Evolutionary conservation across 2,113 vertebrate species (phyloP).

Genomic region (Carassius auratus): DNA sequence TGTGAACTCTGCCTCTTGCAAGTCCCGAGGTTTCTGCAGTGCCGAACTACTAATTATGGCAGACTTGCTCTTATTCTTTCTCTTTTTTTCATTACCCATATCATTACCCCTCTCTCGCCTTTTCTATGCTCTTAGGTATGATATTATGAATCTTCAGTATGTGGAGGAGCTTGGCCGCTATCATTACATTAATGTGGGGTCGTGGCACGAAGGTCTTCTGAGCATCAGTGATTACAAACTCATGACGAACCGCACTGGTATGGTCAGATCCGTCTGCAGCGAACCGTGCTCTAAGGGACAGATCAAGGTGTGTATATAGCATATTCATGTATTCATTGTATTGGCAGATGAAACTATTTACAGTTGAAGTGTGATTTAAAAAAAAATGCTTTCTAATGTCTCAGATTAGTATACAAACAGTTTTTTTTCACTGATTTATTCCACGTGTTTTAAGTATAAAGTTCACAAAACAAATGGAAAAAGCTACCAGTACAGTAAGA

Average conservation of each 20-base stretch:
- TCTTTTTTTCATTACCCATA: constrained; percentile 6
- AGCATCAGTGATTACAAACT: constrained; percentile 90
- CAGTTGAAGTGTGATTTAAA: no score
- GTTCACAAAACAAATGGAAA: no score
- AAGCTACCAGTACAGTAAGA: no score
- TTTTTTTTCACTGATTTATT: no score
- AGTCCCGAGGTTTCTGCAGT: neutral
- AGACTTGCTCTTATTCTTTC: constrained; percentile 32
- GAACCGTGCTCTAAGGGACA: constrained; percentile 94
- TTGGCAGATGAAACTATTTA: neutral
- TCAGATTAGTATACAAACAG: no score
- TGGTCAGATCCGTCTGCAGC: constrained; percentile 95
- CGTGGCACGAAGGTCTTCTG: constrained; percentile 91
- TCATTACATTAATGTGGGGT: constrained; percentile 92
- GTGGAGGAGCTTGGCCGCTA: constrained; percentile 80
- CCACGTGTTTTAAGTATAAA: no score
- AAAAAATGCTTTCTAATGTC: no score
- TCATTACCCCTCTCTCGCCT: constrained; percentile 26
- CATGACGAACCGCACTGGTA: constrained; percentile 91
- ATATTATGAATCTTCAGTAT: constrained; percentile 97
- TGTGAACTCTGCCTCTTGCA: constrained; percentile 15
- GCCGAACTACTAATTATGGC: constrained; percentile 39
- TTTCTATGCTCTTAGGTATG: constrained; percentile 79
- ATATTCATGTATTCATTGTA: neutral
- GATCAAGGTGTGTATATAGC: constrained; percentile 81